Percentiles rank a stretch among this genome's conserved stretches.
Evolutionary conservation across 1,140 invertebrate genomes (phyloP).

Genomic region (Spodoptera litura): DNA sequence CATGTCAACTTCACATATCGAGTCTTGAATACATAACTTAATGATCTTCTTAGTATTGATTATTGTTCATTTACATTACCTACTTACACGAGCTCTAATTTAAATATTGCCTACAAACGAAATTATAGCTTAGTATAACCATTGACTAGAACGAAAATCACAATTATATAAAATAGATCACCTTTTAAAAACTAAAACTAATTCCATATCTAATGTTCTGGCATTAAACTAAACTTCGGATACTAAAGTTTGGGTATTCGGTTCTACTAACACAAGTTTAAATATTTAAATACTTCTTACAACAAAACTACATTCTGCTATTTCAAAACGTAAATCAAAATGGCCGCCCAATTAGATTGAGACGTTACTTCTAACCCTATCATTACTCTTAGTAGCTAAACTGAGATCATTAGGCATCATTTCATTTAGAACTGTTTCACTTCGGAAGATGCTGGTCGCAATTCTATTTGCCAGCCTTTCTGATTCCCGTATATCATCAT

Average conservation of each 20-base stretch:
- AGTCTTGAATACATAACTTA: no score
- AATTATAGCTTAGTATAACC: slow-evolving; percentile 1
- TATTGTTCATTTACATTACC: not conserved
- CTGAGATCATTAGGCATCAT: slow-evolving; percentile 84
- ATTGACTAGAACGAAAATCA: slow-evolving; percentile 38
- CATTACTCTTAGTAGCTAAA: slow-evolving; percentile 71
- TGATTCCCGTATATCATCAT: slow-evolving; percentile 81
- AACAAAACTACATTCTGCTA: slow-evolving; percentile 3
- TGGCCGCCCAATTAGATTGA: slow-evolving; percentile 58
- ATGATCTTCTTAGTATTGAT: no score
- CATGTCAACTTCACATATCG: no score
- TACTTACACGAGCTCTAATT: not conserved
- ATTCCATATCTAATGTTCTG: no score
- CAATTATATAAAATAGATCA: not conserved
- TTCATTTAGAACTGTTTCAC: slow-evolving; percentile 79
- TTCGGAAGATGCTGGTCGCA: slow-evolving; percentile 80
- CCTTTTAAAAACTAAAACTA: not conserved
- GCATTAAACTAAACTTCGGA: not conserved
- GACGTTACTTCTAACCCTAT: slow-evolving; percentile 67
- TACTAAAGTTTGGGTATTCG: not conserved
- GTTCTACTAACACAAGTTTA: not conserved
- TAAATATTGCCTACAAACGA: not conserved
- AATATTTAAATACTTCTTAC: not conserved
- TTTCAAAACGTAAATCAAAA: slow-evolving; percentile 8
- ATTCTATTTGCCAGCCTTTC: slow-evolving; percentile 79